Percentiles rank a stretch among this genome's conserved stretches.
Evolutionary conservation across 2,113 vertebrate genomes (phyloP).

Genomic region (Lophius piscatorius): DNA sequence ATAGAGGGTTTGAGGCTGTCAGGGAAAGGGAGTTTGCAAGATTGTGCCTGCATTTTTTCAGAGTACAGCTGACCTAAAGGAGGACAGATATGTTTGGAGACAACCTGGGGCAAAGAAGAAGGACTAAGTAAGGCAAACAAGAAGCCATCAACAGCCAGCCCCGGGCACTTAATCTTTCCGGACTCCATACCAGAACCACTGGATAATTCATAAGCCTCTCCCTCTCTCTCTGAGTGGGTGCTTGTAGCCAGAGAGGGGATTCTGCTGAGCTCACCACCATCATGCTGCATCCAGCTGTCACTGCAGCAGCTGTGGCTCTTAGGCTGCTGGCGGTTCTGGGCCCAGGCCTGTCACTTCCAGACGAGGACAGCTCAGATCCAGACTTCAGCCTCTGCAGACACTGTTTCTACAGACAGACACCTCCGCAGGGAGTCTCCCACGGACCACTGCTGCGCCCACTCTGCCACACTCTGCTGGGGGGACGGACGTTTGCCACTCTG

Average conservation of each 20-base stretch:
- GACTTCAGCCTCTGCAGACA: constrained; percentile 61
- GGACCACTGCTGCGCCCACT: constrained; percentile 45
- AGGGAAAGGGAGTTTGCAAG: constrained; percentile 71
- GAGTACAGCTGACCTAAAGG: constrained; percentile 36
- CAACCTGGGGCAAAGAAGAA: constrained; percentile 31
- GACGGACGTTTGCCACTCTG: constrained; percentile 71
- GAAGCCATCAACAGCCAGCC: constrained; percentile 46
- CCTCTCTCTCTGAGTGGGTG: constrained; percentile 36
- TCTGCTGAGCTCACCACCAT: constrained; percentile 69
- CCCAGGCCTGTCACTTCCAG: constrained; percentile 63
- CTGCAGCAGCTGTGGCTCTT: constrained; percentile 67
- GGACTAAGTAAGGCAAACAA: constrained; percentile 49
- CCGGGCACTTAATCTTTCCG: constrained; percentile 53
- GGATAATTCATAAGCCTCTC: constrained; percentile 74
- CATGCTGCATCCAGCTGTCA: constrained; percentile 64
- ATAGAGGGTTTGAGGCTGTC: constrained; percentile 61
- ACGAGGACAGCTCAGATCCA: constrained; percentile 50
- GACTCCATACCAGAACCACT: constrained; percentile 62
- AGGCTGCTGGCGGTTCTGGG: constrained; percentile 70
- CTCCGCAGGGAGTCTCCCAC: constrained; percentile 56
- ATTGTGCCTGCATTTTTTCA: constrained; percentile 57
- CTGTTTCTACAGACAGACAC: constrained; percentile 75
- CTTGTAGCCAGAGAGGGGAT: constrained; percentile 32
- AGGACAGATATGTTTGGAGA: constrained; percentile 56
- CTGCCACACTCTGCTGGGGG: constrained; percentile 73